Percentiles rank a stretch among this genome's conserved stretches.
Evolutionary conservation across 2,797 vertebrate species (phyloP).

Genomic region (Catharus ustulatus): DNA sequence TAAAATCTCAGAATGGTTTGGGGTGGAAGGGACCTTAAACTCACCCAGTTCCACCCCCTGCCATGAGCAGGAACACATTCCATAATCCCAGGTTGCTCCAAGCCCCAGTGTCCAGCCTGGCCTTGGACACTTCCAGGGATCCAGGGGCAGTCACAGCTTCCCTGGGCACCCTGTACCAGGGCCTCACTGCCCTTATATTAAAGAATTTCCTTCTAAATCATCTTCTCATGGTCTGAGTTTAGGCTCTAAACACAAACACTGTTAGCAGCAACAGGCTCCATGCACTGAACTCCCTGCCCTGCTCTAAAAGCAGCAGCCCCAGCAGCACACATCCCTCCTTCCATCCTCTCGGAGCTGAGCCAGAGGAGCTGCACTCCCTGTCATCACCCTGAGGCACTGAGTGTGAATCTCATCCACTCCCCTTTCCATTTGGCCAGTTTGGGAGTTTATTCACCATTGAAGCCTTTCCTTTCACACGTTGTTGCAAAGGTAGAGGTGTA

Average conservation of each 20-base stretch:
- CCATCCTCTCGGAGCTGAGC: neutral
- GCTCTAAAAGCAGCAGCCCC: neutral
- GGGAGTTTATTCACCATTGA: neutral
- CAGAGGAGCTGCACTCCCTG: neutral
- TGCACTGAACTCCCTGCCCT: neutral
- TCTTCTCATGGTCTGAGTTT: neutral
- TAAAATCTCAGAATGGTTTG: neutral
- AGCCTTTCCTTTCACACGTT: neutral
- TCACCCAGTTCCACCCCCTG: fast-evolving
- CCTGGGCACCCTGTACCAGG: neutral
- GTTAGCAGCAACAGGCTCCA: slow-evolving; percentile 4
- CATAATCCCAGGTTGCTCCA: fast-evolving
- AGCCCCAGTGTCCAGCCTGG: neutral
- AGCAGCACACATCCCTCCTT: neutral
- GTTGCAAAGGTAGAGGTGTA: neutral
- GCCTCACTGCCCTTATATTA: too few species aligned
- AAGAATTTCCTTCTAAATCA: neutral
- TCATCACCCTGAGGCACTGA: fast-evolving
- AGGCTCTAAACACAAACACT: neutral
- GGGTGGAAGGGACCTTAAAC: neutral
- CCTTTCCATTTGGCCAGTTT: neutral
- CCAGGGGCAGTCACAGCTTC: neutral
- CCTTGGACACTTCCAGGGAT: fast-evolving
- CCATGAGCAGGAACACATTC: neutral
- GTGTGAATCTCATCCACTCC: neutral